These are phyloP conservation scores for Plotosus lineatus DNA, from an alignment of 2,113 vertebrate genomes.

Conservation along the genomic window DNA sequence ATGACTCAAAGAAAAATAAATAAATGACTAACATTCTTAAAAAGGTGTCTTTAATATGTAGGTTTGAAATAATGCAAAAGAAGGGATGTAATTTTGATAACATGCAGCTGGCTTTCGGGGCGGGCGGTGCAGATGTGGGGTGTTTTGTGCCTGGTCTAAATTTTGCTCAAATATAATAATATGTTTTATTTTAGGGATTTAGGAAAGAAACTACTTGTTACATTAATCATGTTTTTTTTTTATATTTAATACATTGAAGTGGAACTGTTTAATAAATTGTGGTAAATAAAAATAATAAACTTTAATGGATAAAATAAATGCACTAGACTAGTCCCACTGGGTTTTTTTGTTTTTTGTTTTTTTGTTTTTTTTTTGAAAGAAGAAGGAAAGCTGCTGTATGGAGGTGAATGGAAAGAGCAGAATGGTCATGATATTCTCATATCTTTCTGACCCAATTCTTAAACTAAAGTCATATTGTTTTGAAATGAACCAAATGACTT, in stretches of 20 bases:
- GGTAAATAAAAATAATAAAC: background rate
- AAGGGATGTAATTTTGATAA: background rate
- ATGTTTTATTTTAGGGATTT: background rate
- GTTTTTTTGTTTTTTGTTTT: too few relatives aligned
- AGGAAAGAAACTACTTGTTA: background rate
- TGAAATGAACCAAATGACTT: too few relatives aligned
- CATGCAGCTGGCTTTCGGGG: background rate
- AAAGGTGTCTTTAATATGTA: background rate
- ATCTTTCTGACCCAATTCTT: too few relatives aligned
- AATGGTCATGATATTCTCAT: too few relatives aligned
- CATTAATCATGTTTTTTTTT: background rate
- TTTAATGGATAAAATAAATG: background rate
- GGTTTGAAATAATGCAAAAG: background rate
- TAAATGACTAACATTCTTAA: too few relatives aligned
- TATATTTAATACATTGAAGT: too few relatives aligned
- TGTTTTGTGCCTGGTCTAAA: too few relatives aligned
- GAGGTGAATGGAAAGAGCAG: too few relatives aligned
- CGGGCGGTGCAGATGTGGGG: too few relatives aligned
- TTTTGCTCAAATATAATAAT: background rate
- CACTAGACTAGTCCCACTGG: background rate
- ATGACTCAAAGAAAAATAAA: background rate
- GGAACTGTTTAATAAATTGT: too few relatives aligned
- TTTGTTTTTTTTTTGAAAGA: background rate
- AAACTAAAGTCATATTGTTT: too few relatives aligned
- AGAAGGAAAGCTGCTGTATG: background rate